phyloP scores from a whole-genome alignment of 2,888 invertebrate species.

The Allacma fusca region DNA sequence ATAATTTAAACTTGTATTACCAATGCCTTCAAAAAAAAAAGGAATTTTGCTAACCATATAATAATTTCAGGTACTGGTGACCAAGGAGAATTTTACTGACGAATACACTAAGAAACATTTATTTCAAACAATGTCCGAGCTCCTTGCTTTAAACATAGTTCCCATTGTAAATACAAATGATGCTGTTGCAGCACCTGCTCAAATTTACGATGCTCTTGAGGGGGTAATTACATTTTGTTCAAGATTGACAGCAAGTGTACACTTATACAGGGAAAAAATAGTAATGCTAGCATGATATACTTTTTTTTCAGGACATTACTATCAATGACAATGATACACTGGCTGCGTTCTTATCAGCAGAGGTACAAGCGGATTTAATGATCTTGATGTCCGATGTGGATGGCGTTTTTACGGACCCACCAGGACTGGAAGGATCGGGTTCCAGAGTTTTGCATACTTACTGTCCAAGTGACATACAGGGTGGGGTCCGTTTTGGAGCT shows the following conservation, averaged over 20 bases:
- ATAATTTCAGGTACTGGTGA: constrained; percentile 91
- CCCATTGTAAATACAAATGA: constrained; percentile 99
- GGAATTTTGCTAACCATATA: no score
- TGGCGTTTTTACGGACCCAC: constrained; percentile 96
- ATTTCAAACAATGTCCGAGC: constrained; percentile 90
- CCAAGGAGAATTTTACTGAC: constrained; percentile 98
- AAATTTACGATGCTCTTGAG: constrained; percentile 81
- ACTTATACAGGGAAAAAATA: no score
- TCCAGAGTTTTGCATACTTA: constrained; percentile 93
- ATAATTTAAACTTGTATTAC: constrained; percentile 12
- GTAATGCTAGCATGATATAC: no score
- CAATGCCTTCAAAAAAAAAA: no score
- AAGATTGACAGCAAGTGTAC: no score
- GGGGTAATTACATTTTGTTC: constrained; percentile 71
- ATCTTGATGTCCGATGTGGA: constrained; percentile 99
- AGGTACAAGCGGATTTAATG: constrained; percentile 89
- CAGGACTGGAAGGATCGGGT: constrained; percentile 81
- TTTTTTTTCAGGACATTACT: constrained; percentile 57
- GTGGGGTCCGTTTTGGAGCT: constrained; percentile 85
- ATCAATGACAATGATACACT: constrained; percentile 93
- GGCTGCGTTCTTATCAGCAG: constrained; percentile 93
- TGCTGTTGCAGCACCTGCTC: constrained; percentile 90
- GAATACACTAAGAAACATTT: constrained; percentile 92
- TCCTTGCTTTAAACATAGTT: constrained; percentile 95
- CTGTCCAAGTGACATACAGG: constrained; percentile 77